Evolutionary conservation across 2,888 invertebrate genomes (phyloP), one percentile per base, ranked within the genome.

Genomic region (Gasteruption jaculator): DNA sequence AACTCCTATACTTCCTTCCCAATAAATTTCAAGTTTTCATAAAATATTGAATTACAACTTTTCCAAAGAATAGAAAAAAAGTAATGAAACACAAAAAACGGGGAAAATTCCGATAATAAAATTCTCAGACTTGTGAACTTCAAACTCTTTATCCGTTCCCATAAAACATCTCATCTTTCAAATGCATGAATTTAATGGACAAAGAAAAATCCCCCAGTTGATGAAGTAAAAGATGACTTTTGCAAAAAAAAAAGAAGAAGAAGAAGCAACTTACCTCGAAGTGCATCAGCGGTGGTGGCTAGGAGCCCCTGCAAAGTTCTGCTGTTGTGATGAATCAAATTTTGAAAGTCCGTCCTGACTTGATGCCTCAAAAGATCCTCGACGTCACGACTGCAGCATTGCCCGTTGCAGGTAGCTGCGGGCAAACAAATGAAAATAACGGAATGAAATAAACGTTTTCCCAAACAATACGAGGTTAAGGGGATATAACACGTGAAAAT

Each of bases 291-390:
- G 21, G 88, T 88, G 35, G 82, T 81, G 50, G 83, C 79, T 52
- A 90, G 75, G 45, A 86, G 76, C 53, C 86, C 88, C 53, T 85
- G 83, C 45, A 88, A 77, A 53, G 85, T 83, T 60, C 81, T 77
- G 42, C 85, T 83, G 54, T 86, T 82, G 63, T 81, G 80, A 49
- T 83, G 79, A 31, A 56, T 56, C 57, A 85, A 74, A 48, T 75
- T 76, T 59, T 83, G 83, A 57, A 88, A 85, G 58, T 82, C 79
- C 47, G 73, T 73, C 51, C 78, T 76, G 44, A 83, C 77, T 49
- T 79, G 76, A 32, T 73, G 72, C 48, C 77, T 74, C 45, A 85
- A 73, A 39, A 74, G 74, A 18, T 71, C 68, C 69, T 87, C 87
- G 63, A 77, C 77, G 41, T 75, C 77, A 46, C 77, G 74, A 20